Base-by-base conservation (phyloP, 1,140 invertebrate genomes). In the Euschistus heros region DNA sequence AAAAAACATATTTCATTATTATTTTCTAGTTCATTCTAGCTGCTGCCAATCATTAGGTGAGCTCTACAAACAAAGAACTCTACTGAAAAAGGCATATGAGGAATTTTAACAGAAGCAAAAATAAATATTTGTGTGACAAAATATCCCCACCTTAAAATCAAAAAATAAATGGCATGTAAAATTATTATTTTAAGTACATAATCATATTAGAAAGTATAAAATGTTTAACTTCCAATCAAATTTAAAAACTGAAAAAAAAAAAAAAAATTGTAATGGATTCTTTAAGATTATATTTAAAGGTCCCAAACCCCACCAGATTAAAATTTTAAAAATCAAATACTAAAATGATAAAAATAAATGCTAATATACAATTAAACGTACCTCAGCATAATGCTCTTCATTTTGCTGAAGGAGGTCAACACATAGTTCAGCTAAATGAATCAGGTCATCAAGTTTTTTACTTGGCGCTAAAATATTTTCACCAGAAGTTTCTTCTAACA, bases 311-410 rank as follows among this genome's bases (percentile, higher is more conserved):
- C 33, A 37, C 33, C 33, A 10, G 33, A 10, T 10, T 37, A 37
- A 37, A 37, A 37, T 10, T 13, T 13, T 4, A 13, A 10, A 37
- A 10, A 37, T 10, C 7, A 13, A 37, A 6, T 37, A 37, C 27
- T 30, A 30, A 30, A 30, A 37, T 37, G 33, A 10, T 37, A 37
- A 6, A 13, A 37, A 37, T 37, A 37, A n/a, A n/a, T n/a, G n/a
- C n/a, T n/a, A n/a, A 37, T 37, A 37, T 10, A 37, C 5, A 6
- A 37, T 37, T 37, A 37, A 37, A 26, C 54, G 82, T 86, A 99
- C 97, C 92, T 99, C 96, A 68, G 95, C 94, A 80, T 99, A 98
- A 78, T 98, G 94, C 77, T 99, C 97, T 80, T 99, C 96, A 75
- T 99, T 99, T 78, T 99, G 97, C 76, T 98, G 96, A 52, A 99